Evolutionary conservation across 2,888 invertebrate species (phyloP), one percentile per base, ranked within the genome.

Genomic region (Nebria salina): DNA sequence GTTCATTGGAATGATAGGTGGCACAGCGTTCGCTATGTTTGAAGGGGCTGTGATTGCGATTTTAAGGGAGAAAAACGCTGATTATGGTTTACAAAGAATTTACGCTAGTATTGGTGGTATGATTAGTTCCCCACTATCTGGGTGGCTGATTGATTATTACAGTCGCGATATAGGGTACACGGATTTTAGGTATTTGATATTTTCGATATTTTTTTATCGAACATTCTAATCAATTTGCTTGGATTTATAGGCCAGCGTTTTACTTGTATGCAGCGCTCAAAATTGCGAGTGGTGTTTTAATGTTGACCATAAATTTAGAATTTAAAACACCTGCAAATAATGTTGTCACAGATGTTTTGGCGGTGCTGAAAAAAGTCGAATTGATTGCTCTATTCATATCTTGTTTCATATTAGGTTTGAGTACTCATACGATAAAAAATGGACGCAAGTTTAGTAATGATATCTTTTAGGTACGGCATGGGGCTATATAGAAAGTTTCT

Each of bases 401-500:
- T 5, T 93, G 93, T 85, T 93, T 95, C 83, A 90, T 94, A 84
- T 91, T 95, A 87, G 95, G 95, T 95, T 88, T 89, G 89, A 84
- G 72, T 66, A 65, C 20, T 20, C 20, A 1, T 20, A 20, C 43
- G 5, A 25, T 15, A 25, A 73, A 54, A 54, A 70, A 70, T 64
- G 66, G 66, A 42, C 54, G 9, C 66, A 1, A 11, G 20, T 8
- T 54, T 54, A 11, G 54, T 8, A 54, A 54, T 54, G 3, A 65
- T 70, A 43, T 81, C 82, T 89, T 88, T 9, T 88, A 95, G 95
- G 95, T 54, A 93, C 93, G 26, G 94, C 94, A n/a, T 95, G 95
- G 95, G 95, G 95, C 65, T 95, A 94, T 88, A 93, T 95, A 84
- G 95, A 95, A 88, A 95, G 94, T 84, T 95, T 95, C 89, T 90